phyloP scores from a whole-genome alignment of 2,113 vertebrate genomes.

The Gymnobelideus leadbeateri region DNA sequence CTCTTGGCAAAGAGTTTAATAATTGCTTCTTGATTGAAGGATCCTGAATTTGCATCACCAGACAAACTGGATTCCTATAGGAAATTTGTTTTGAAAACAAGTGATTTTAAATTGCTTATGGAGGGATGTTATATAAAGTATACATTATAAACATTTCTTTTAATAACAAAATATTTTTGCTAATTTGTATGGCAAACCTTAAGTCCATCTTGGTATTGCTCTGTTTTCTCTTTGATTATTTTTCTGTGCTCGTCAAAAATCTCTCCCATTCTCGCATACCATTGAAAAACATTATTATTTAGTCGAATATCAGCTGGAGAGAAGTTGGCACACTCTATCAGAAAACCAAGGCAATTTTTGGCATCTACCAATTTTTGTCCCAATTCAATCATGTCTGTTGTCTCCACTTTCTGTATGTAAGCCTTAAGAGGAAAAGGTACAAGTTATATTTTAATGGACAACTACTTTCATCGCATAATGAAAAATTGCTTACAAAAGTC shows the following conservation, averaged over 20 bases:
- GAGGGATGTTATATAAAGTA: background rate
- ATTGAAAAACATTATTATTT: constrained; percentile 88
- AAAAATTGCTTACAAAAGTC: background rate
- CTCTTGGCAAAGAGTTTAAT: background rate
- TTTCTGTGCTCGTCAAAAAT: constrained; percentile 89
- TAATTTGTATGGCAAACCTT: constrained; percentile 83
- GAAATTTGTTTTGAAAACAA: background rate
- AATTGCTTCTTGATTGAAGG: background rate
- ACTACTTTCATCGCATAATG: background rate
- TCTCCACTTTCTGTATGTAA: constrained; percentile 85
- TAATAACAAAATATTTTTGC: constrained; percentile 13
- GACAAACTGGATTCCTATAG: constrained; percentile 30
- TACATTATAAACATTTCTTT: constrained; percentile 14
- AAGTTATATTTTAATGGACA: constrained; percentile 20
- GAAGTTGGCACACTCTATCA: constrained; percentile 86
- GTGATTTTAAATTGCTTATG: constrained; percentile 3
- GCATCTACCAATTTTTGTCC: constrained; percentile 85
- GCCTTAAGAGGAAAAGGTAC: constrained; percentile 75
- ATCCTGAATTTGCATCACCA: background rate
- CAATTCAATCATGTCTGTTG: constrained; percentile 85
- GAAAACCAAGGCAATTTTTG: constrained; percentile 85
- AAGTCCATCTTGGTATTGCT: constrained; percentile 89
- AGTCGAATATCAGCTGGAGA: constrained; percentile 86
- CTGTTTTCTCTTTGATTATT: constrained; percentile 87
- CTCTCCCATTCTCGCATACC: constrained; percentile 88